These are phyloP conservation scores for Notechis scutatus DNA, from an alignment of 2,113 vertebrate species.

Conservation along the genomic window DNA sequence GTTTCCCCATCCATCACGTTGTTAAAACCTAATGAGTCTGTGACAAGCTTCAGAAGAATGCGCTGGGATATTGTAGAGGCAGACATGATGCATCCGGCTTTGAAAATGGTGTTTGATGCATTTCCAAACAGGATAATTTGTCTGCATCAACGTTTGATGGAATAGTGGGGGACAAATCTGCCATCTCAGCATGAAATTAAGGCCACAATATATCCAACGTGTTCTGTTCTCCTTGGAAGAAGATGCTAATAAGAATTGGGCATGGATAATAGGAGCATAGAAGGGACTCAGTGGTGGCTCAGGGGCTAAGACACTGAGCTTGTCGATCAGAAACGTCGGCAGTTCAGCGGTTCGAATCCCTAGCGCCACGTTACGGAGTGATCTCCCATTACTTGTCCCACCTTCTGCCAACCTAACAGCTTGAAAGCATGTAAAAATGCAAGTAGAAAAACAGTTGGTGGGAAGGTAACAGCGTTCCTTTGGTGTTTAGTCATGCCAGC, in stretches of 20 bases:
- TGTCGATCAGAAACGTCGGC: too few species aligned
- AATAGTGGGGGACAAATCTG: slow-evolving; percentile 38
- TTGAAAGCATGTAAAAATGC: too few species aligned
- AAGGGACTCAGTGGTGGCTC: too few species aligned
- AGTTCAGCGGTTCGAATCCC: too few species aligned
- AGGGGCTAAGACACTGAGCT: too few species aligned
- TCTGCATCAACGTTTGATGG: slow-evolving; percentile 32
- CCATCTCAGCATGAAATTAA: neutral
- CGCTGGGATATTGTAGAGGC: neutral
- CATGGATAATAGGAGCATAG: neutral
- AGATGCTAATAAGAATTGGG: neutral
- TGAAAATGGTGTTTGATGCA: slow-evolving; percentile 51
- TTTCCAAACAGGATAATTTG: slow-evolving; percentile 58
- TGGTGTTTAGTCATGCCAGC: too few species aligned
- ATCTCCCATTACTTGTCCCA: too few species aligned
- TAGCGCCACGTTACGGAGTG: too few species aligned
- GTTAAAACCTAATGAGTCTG: slow-evolving; percentile 40
- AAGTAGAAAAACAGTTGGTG: too few species aligned
- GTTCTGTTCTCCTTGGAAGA: neutral
- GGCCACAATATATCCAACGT: neutral
- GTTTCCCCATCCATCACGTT: slow-evolving; percentile 32
- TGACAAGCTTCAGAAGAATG: slow-evolving; percentile 47
- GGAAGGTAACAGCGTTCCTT: too few species aligned
- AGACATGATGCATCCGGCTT: slow-evolving; percentile 32
- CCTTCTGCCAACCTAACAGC: too few species aligned